A percentile compares a stretch with the other conserved stretches of the same genome.
phyloP scores from a whole-genome alignment of 2,797 vertebrate genomes.

The Sebastes melanostomus region DNA sequence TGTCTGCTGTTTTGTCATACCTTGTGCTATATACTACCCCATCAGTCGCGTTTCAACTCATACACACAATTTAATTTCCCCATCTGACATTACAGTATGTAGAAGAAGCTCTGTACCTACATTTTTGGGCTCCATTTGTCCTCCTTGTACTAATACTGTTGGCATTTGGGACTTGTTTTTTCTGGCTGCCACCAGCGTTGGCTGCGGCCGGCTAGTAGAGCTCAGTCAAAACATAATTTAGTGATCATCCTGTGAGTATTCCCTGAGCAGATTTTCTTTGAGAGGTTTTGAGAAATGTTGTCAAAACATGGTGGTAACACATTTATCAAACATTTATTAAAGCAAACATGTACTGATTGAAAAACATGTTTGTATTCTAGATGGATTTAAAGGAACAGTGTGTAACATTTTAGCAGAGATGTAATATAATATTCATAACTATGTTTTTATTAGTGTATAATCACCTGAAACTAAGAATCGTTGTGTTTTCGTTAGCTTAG shows the following conservation, averaged over 20 bases:
- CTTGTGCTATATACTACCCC: background rate
- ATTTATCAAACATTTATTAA: conserved; percentile 7
- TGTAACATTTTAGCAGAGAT: no score
- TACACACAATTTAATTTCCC: background rate
- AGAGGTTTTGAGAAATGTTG: conserved; percentile 24
- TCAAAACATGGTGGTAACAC: conserved; percentile 25
- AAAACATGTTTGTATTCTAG: background rate
- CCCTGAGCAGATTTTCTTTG: conserved; percentile 12
- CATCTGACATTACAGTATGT: background rate
- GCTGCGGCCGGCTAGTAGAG: conserved; percentile 7
- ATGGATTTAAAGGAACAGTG: background rate
- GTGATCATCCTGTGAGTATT: conserved; percentile 1
- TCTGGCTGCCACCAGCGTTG: conserved; percentile 8
- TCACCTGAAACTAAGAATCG: no score
- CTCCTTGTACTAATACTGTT: background rate
- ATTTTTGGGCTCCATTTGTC: background rate
- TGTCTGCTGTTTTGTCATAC: background rate
- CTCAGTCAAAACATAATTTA: conserved; percentile 20
- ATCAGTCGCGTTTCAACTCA: background rate
- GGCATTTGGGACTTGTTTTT: conserved; percentile 4
- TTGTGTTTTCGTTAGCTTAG: no score
- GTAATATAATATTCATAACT: no score
- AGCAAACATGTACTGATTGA: background rate
- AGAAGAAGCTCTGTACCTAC: background rate
- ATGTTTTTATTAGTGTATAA: no score